Conservation (phyloP, 2,797 vertebrate species). For the Enteromius fasciolatus region DNA sequence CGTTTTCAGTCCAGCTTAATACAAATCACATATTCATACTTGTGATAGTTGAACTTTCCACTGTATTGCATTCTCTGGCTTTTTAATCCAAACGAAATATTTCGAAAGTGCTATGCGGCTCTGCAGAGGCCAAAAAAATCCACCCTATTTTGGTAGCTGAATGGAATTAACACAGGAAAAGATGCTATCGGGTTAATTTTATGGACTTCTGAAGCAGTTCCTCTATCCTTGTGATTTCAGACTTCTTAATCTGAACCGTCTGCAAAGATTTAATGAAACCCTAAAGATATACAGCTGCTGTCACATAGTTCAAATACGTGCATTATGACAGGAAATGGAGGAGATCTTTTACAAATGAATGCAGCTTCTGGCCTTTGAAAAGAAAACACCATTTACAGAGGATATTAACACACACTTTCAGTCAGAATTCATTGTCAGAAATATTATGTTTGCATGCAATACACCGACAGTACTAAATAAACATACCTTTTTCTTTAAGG, state of each 20-base stretch:
- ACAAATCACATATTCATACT: slow-evolving; percentile 47
- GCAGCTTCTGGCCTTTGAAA: slow-evolving; percentile 49
- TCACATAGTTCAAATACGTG: slow-evolving; percentile 67
- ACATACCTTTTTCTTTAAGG: slow-evolving; percentile 14
- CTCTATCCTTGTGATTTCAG: slow-evolving; percentile 73
- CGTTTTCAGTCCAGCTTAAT: slow-evolving; percentile 9
- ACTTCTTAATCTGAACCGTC: slow-evolving; percentile 58
- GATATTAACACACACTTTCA: not conserved
- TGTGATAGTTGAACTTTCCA: slow-evolving; percentile 46
- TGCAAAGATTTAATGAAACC: slow-evolving; percentile 63
- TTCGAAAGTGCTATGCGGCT: slow-evolving; percentile 40
- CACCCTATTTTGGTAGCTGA: slow-evolving; percentile 63
- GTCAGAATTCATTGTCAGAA: not conserved
- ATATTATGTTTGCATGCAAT: slow-evolving; percentile 24
- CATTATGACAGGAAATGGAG: slow-evolving; percentile 66
- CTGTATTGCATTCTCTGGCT: slow-evolving; percentile 14
- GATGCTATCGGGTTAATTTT: slow-evolving; percentile 72
- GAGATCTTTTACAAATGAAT: slow-evolving; percentile 8
- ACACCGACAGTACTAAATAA: slow-evolving; percentile 12
- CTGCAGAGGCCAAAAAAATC: slow-evolving; percentile 60
- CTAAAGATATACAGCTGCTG: slow-evolving; percentile 55
- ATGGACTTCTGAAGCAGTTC: slow-evolving; percentile 63
- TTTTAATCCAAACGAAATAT: slow-evolving; percentile 54
- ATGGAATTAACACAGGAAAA: slow-evolving; percentile 75
- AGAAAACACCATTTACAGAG: slow-evolving; percentile 44